Percentiles rank a stretch among this genome's conserved stretches.
phyloP scores from a whole-genome alignment of 2,888 invertebrate species.

The Lepeophtheirus nordmannii region DNA sequence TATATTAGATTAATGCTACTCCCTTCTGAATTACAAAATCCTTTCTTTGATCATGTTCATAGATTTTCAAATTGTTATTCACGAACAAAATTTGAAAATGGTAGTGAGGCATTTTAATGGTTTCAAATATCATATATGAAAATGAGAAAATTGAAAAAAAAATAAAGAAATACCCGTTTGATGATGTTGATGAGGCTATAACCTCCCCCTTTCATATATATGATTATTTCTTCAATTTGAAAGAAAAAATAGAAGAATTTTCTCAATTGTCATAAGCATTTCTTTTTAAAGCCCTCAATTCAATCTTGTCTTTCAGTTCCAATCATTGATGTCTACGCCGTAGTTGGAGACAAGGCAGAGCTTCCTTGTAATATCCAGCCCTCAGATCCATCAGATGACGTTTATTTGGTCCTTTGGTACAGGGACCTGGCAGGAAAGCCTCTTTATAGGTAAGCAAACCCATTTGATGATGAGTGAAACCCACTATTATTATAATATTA shows the following conservation, averaged over 20 bases:
- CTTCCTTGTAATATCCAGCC: conserved; percentile 72
- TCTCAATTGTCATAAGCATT: neutral
- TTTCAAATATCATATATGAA: conserved; percentile 2
- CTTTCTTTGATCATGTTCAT: neutral
- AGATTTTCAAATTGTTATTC: neutral
- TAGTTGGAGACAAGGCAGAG: conserved; percentile 70
- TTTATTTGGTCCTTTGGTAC: conserved; percentile 85
- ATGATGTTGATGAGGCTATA: neutral
- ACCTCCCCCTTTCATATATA: neutral
- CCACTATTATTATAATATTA: conserved; percentile 6
- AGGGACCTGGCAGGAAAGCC: conserved; percentile 70
- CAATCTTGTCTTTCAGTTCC: conserved; percentile 44
- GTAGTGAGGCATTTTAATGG: conserved; percentile 1
- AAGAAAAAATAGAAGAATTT: neutral
- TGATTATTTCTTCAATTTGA: too few species aligned
- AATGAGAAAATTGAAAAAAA: neutral
- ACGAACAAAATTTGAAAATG: neutral
- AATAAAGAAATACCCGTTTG: neutral
- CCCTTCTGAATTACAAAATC: too few species aligned
- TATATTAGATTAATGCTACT: too few species aligned
- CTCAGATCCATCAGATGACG: conserved; percentile 63
- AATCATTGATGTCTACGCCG: conserved; percentile 65
- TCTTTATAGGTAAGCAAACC: conserved; percentile 64
- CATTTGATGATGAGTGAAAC: neutral
- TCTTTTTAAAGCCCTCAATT: neutral